Percentiles rank a stretch among this genome's conserved stretches.
These are phyloP conservation scores for Volucella bombylans DNA, from an alignment of 2,888 invertebrate genomes.

Conservation along the genomic window DNA sequence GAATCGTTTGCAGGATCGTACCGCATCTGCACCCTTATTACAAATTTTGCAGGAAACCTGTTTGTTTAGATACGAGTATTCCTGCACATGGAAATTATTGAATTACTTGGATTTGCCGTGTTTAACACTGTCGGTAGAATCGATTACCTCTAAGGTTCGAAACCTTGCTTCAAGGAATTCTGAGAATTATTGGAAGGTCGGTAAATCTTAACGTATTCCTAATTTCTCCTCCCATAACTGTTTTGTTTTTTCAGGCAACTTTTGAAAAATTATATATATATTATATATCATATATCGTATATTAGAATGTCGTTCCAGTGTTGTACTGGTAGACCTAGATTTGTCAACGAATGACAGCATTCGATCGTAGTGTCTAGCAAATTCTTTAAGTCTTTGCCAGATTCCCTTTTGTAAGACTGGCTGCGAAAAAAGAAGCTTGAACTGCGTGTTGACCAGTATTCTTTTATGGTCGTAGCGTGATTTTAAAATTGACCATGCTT, in stretches of 20 bases:
- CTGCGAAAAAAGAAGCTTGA: conserved; percentile 1
- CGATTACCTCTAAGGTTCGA: background rate
- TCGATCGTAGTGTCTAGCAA: background rate
- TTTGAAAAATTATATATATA: background rate
- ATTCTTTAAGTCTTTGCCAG: background rate
- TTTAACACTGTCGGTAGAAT: background rate
- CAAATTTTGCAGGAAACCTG: conserved; percentile 11
- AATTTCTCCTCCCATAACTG: background rate
- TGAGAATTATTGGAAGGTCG: background rate
- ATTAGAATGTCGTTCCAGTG: conserved; percentile 2
- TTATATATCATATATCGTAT: no score
- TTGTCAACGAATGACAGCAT: conserved; percentile 8
- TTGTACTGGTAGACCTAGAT: conserved; percentile 2
- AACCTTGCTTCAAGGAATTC: conserved; percentile 3
- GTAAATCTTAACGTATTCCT: background rate
- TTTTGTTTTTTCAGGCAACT: background rate
- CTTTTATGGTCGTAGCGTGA: conserved; percentile 4
- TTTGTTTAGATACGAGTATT: background rate
- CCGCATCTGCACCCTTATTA: background rate
- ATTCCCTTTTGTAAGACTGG: background rate
- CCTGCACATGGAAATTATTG: background rate
- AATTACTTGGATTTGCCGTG: background rate
- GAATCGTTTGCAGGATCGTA: background rate
- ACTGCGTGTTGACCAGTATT: conserved; percentile 2
- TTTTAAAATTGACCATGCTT: background rate